Percentiles rank a stretch among this genome's conserved stretches.
phyloP scores from a whole-genome alignment of 2,797 vertebrate genomes.

The Micrastur ruficollis region DNA sequence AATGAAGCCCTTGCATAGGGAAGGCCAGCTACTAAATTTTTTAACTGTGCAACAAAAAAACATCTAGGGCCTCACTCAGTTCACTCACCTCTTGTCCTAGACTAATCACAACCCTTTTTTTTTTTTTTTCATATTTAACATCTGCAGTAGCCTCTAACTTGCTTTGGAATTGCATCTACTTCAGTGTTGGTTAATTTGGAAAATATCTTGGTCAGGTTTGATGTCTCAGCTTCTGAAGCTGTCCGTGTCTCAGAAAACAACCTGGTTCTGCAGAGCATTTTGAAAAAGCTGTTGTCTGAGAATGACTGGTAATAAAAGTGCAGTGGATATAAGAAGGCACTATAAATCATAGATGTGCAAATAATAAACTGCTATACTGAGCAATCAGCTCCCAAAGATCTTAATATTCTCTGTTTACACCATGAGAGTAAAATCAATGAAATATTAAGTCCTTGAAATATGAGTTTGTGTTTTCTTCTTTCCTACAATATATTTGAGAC shows the following conservation, averaged over 20 bases:
- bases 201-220: not conserved
- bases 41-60: not conserved
- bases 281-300: not conserved
- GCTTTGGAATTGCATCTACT: not conserved
- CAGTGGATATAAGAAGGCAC: not conserved
- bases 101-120: not conserved
- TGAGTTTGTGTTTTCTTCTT: not conserved
- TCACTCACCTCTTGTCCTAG: not conserved
- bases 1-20: not conserved
- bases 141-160: not conserved
- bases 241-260: not conserved
- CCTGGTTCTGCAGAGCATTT: not conserved
- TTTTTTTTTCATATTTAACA: not conserved
- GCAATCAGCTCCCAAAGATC: not conserved
- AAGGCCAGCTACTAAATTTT: not conserved
- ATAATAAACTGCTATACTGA: not conserved
- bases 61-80: not conserved
- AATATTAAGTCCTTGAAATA: conserved; percentile 9
- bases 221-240: not conserved
- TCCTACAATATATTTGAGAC: not conserved
- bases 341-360: not conserved
- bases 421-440: not conserved
- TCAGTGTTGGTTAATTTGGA: not conserved
- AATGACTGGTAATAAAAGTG: not conserved
- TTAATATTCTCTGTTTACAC: not conserved